A percentile compares a stretch with the other conserved stretches of the same genome.
Evolutionary conservation across 2,888 invertebrate species (phyloP).

Genomic region (Apodemia zela): DNA sequence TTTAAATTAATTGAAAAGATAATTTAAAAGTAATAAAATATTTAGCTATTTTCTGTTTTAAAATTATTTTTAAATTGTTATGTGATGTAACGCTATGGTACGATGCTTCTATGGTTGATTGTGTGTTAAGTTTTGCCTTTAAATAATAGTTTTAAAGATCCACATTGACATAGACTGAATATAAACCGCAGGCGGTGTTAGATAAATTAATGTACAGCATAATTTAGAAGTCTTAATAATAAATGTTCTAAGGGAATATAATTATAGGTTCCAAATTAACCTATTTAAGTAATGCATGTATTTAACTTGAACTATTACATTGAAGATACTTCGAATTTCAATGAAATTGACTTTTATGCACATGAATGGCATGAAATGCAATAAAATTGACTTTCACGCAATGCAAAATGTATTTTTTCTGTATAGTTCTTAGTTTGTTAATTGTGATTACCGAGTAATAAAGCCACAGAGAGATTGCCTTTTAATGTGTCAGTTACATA

Average conservation of each 20-base stretch:
- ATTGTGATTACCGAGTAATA: not conserved
- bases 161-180: constrained; percentile 22
- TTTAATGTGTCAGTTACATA: not conserved
- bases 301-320: not conserved
- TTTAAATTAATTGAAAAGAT: too few species aligned
- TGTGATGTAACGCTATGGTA: too few species aligned
- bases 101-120: too few species aligned
- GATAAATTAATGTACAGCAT: constrained; percentile 21
- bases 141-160: constrained; percentile 8
- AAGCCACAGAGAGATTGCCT: not conserved
- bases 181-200: constrained; percentile 25
- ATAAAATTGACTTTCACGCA: too few species aligned
- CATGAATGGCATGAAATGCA: too few species aligned
- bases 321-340: not conserved
- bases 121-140: constrained; percentile 1
- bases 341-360: not conserved
- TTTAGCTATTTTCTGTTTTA: too few species aligned
- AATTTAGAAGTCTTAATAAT: constrained; percentile 15
- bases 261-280: not conserved
- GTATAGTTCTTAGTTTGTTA: not conserved
- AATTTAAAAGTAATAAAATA: too few species aligned
- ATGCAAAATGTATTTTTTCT: not conserved
- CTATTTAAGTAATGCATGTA: not conserved
- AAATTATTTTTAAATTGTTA: too few species aligned
- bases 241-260: not conserved